phyloP scores from a whole-genome alignment of 2,113 vertebrate genomes.

The Pomatorhinus ruficollis region DNA sequence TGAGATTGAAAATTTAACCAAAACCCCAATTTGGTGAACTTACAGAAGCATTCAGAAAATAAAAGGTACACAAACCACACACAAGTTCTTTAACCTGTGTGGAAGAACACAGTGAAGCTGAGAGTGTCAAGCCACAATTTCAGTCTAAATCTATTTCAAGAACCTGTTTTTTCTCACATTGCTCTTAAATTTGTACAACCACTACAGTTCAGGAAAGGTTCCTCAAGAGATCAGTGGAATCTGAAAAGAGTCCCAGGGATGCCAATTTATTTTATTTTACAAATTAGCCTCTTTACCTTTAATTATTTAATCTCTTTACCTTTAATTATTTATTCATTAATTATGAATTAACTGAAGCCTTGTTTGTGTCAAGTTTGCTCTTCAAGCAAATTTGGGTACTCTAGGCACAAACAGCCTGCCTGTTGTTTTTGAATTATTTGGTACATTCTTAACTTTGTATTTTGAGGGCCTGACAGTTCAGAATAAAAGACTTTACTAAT shows the following conservation, averaged over 20 bases:
- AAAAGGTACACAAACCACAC: background rate
- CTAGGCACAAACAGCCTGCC: background rate
- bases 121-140: background rate
- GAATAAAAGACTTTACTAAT: background rate
- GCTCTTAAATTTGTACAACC: background rate
- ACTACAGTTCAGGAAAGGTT: background rate
- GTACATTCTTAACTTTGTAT: background rate
- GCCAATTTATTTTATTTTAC: background rate
- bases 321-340: background rate
- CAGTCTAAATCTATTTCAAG: background rate
- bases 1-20: background rate
- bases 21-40: background rate
- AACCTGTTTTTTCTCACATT: background rate
- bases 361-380: background rate
- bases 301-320: background rate
- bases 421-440: background rate
- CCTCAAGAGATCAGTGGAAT: background rate
- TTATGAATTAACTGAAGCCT: background rate
- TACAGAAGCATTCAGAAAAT: background rate
- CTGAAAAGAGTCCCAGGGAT: rapidly evolving
- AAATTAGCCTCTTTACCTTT: background rate
- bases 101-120: background rate
- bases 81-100: background rate
- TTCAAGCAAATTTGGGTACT: background rate
- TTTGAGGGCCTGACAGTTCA: background rate